Conservation (phyloP, 2,888 invertebrate species). For the Caenorhabditis sp. region DNA sequence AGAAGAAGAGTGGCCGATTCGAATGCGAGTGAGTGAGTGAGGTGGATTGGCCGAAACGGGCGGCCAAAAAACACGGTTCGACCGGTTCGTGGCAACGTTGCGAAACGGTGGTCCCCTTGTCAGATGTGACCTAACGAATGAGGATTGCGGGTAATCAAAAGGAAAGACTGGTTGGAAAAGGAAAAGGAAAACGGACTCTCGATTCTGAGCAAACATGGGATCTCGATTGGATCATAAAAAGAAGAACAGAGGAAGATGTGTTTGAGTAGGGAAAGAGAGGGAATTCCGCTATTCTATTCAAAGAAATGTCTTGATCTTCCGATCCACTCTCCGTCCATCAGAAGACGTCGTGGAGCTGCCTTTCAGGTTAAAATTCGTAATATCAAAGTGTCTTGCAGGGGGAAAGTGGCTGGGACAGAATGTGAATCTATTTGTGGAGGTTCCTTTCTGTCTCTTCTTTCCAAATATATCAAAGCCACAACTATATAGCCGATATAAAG, state of each 20-base stretch:
- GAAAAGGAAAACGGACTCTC: not conserved
- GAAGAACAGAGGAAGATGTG: not conserved
- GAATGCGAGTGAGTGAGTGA: conserved; percentile 37
- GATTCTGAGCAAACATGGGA: conserved; percentile 18
- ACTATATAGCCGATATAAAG: conserved; percentile 20
- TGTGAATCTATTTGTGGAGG: too few species aligned
- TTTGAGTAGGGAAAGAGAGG: not conserved
- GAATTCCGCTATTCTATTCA: too few species aligned
- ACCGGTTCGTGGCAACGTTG: conserved; percentile 44
- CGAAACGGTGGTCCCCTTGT: conserved; percentile 26
- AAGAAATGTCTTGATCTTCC: too few species aligned
- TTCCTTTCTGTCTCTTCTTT: not conserved
- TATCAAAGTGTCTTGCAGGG: too few species aligned
- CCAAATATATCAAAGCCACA: conserved; percentile 18
- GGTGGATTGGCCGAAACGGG: conserved; percentile 45
- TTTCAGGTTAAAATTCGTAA: too few species aligned
- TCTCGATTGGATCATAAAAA: not conserved
- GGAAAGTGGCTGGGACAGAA: too few species aligned
- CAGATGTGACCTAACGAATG: not conserved
- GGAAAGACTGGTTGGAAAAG: conserved; percentile 4
- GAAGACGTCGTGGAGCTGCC: too few species aligned
- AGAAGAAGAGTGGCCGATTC: conserved; percentile 24
- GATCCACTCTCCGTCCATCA: too few species aligned
- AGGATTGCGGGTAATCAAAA: not conserved
- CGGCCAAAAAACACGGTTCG: conserved; percentile 37